Percentiles rank a stretch among this genome's conserved stretches.
These are phyloP conservation scores for Synanthedon tipuliformis DNA, from an alignment of 2,888 invertebrate genomes.

Conservation along the genomic window DNA sequence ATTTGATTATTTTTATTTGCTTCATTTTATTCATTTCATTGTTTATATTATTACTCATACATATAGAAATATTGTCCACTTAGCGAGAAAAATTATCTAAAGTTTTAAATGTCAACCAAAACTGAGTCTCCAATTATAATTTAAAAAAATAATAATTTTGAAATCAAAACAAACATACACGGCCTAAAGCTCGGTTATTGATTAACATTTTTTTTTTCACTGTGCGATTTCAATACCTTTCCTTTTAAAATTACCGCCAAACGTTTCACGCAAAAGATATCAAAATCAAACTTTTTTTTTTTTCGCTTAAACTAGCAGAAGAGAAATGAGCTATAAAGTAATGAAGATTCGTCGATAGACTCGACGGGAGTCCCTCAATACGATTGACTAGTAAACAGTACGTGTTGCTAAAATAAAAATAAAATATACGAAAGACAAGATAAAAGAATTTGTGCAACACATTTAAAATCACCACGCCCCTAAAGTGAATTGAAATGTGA, in stretches of 20 bases:
- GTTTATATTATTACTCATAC: no score
- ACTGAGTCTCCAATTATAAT: slow-evolving; percentile 16
- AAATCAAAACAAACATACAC: neutral
- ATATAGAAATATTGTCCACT: slow-evolving; percentile 20
- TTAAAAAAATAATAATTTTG: slow-evolving; percentile 8
- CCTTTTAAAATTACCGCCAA: slow-evolving; percentile 6
- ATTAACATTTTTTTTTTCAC: slow-evolving; percentile 26
- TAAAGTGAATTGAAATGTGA: slow-evolving; percentile 2
- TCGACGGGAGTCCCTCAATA: slow-evolving; percentile 38
- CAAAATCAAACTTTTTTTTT: slow-evolving; percentile 26
- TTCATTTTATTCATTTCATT: neutral
- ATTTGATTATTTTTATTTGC: no score
- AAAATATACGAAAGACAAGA: slow-evolving; percentile 2
- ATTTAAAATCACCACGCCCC: slow-evolving; percentile 9
- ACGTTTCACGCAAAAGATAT: slow-evolving; percentile 21
- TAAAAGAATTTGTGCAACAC: slow-evolving; percentile 19
- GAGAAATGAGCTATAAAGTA: slow-evolving; percentile 36
- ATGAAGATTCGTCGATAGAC: slow-evolving; percentile 36
- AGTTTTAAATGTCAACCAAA: slow-evolving; percentile 35
- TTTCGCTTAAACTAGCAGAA: slow-evolving; percentile 22
- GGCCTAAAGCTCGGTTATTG: slow-evolving; percentile 16
- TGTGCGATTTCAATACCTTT: slow-evolving; percentile 30
- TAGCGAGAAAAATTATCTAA: slow-evolving; percentile 32
- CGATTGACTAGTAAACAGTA: slow-evolving; percentile 49
- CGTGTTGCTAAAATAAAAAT: slow-evolving; percentile 8